A percentile compares a stretch with the other conserved stretches of the same genome.
phyloP scores from a whole-genome alignment of 2,888 invertebrate species.

The Drosophila peninsularis region DNA sequence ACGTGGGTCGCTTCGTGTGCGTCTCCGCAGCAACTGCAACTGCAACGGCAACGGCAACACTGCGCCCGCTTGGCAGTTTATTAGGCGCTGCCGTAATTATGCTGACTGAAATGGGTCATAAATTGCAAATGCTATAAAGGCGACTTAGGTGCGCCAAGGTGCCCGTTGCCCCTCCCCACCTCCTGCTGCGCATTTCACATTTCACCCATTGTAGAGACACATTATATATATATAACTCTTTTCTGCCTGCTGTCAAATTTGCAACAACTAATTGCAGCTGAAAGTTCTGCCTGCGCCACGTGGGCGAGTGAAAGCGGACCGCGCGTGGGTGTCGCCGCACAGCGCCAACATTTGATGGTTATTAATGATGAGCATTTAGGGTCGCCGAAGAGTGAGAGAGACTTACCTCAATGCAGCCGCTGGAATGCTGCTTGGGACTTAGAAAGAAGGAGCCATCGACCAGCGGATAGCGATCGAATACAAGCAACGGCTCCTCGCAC shows the following conservation, averaged over 20 bases:
- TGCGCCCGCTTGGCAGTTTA: constrained; percentile 56
- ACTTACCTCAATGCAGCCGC: constrained; percentile 93
- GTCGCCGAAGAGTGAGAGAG: neutral
- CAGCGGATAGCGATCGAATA: constrained; percentile 98
- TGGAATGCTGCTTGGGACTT: constrained; percentile 95
- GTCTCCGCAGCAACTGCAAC: constrained; percentile 34
- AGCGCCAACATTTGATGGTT: constrained; percentile 54
- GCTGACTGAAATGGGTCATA: constrained; percentile 82
- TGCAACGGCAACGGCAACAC: constrained; percentile 30
- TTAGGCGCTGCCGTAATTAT: constrained; percentile 80
- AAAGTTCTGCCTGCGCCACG: constrained; percentile 67
- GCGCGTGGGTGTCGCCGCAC: constrained; percentile 52
- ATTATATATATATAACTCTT: constrained; percentile 9
- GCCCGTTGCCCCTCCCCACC: neutral
- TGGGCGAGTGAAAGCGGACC: constrained; percentile 73
- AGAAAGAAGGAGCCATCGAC: constrained; percentile 99
- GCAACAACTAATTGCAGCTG: constrained; percentile 70
- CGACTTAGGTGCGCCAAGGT: constrained; percentile 46
- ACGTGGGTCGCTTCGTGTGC: constrained; percentile 48
- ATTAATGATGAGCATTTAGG: constrained; percentile 62
- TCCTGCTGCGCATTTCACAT: constrained; percentile 14
- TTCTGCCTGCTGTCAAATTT: constrained; percentile 50
- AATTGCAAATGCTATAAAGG: constrained; percentile 67
- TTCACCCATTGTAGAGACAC: constrained; percentile 36
- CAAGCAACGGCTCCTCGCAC: constrained; percentile 94